These are phyloP conservation scores for Amorpha juglandis DNA, from an alignment of 2,888 invertebrate species.

Conservation along the genomic window DNA sequence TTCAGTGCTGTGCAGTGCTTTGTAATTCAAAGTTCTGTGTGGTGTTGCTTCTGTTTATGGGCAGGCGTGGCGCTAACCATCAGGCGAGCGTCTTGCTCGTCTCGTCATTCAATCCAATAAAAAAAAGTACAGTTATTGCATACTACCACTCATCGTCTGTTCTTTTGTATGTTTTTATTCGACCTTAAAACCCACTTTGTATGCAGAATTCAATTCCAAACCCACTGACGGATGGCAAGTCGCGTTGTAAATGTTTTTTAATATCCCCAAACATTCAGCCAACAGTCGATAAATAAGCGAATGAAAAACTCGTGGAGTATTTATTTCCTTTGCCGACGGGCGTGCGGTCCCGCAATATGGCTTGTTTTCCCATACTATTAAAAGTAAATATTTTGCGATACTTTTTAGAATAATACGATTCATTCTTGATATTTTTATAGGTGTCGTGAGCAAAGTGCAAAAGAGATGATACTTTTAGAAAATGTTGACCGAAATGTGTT, in stretches of 20 bases:
- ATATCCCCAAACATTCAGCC: slow-evolving; percentile 14
- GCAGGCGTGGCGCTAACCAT: too few species aligned
- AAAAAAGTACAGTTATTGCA: too few species aligned
- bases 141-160: too few species aligned
- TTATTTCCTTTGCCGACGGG: slow-evolving; percentile 24
- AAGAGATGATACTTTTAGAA: too few species aligned
- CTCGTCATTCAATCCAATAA: too few species aligned
- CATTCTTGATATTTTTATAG: neutral
- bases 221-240: neutral
- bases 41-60: too few species aligned
- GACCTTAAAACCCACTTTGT: neutral
- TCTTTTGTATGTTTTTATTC: neutral
- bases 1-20: too few species aligned
- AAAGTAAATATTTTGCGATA: slow-evolving; percentile 14
- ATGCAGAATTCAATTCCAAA: neutral
- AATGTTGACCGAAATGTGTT: too few species aligned
- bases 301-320: slow-evolving; percentile 24
- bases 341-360: slow-evolving; percentile 7
- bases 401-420: slow-evolving; percentile 11
- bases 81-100: too few species aligned
- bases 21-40: too few species aligned
- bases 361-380: slow-evolving; percentile 16
- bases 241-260: slow-evolving; percentile 4
- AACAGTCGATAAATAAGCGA: slow-evolving; percentile 22
- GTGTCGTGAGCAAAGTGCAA: neutral